phyloP scores from a whole-genome alignment of 2,797 vertebrate genomes.

The Pseudopleuronectes americanus region DNA sequence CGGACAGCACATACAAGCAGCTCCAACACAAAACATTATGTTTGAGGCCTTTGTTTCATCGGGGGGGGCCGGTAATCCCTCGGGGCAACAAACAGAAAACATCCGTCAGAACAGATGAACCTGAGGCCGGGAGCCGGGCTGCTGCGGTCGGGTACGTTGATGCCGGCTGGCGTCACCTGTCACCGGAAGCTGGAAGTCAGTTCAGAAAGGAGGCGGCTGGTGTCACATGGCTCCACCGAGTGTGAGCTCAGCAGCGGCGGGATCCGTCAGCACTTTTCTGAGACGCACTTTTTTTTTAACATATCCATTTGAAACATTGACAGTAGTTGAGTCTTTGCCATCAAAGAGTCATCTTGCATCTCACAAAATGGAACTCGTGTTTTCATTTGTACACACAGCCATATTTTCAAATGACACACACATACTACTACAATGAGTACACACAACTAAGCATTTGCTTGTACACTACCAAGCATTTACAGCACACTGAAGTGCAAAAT shows the following conservation, averaged over 20 bases:
- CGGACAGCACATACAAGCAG: slow-evolving; percentile 61
- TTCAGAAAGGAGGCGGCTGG: slow-evolving; percentile 77
- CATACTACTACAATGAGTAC: too few species aligned
- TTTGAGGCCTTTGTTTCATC: slow-evolving; percentile 74
- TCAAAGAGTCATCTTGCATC: too few species aligned
- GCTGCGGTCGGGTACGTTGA: slow-evolving; percentile 70
- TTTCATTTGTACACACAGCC: too few species aligned
- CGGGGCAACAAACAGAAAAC: slow-evolving; percentile 84
- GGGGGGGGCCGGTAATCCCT: slow-evolving; percentile 67
- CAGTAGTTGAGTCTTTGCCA: too few species aligned
- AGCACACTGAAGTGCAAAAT: too few species aligned
- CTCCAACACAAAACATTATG: slow-evolving; percentile 79
- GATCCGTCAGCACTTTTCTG: slow-evolving; percentile 61
- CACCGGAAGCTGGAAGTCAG: slow-evolving; percentile 75
- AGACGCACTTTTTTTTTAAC: background rate
- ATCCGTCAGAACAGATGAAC: slow-evolving; percentile 77
- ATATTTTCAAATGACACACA: too few species aligned
- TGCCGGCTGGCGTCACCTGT: slow-evolving; percentile 81
- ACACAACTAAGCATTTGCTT: too few species aligned
- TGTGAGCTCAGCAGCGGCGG: slow-evolving; percentile 50
- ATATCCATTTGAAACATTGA: too few species aligned
- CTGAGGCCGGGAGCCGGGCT: slow-evolving; percentile 61
- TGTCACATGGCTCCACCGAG: slow-evolving; percentile 73
- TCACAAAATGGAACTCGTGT: too few species aligned
- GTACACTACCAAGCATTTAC: too few species aligned